Evolutionary conservation across 1,140 invertebrate genomes (phyloP), one percentile per base, ranked within the genome.

Genomic region (Drosophila serrata): DNA sequence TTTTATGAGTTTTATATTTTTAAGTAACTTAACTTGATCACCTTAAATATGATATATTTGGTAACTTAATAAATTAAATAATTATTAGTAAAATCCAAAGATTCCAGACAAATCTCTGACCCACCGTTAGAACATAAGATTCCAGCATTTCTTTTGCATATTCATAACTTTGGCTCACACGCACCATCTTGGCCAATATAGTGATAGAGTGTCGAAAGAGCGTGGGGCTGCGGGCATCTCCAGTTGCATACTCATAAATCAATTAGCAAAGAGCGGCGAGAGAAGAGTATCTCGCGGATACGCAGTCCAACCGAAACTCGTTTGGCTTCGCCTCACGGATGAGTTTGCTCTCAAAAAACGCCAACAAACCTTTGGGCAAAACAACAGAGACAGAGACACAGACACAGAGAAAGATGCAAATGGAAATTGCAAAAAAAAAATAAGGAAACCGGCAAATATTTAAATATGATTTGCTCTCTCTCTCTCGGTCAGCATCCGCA

Each of bases 391-490:
- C 31, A 46, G 11, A 43, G 40, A 29, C 8, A 58, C 24, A 70
- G 43, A 15, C 11, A 33, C 46, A 64, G 19, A 43, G 22, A 35
- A 69, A 75, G n/a, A 78, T 69, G 75, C 49, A 48, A 48, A 48
- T 48, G 45, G 22, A 77, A 76, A 60, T 63, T 33, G 62, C 48
- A 33, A 63, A 57, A 53, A 39, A 63, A 57, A n/a, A n/a, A n/a
- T n/a, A n/a, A 51, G 51, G 48, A 63, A 58, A 68, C 42, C 46
- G 37, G 53, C 46, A 72, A 76, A 86, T 86, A 88, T 88, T 86
- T 82, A 79, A 58, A 82, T 79, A 76, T 68, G 75, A 88, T 58
- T 55, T 57, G 56, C 77, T 69, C 43, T 65, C 56, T 4, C 24
- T 24, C 24, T 24, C 24, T 37, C 40, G 31, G 33, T 24, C 13